Conservation (phyloP, 1,140 invertebrate genomes). For the Heliconius hewitsoni region DNA sequence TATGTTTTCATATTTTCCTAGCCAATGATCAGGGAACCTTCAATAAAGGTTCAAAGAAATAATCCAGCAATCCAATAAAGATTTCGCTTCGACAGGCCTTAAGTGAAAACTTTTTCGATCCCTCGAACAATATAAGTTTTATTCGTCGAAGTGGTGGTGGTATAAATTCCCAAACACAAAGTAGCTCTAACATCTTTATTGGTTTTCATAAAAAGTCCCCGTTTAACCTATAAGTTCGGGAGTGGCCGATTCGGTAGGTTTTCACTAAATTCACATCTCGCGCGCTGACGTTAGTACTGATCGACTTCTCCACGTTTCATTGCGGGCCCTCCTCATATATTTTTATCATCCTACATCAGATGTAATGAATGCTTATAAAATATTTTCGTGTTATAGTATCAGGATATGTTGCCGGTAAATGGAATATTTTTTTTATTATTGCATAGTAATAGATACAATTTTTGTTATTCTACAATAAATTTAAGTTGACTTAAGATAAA, state of each 20-base stretch:
- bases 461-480: too few relatives aligned
- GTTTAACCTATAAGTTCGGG: conserved; percentile 65
- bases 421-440: background rate
- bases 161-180: conserved; percentile 80
- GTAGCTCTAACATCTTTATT: conserved; percentile 79
- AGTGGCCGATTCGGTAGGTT: conserved; percentile 52
- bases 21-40: conserved; percentile 48
- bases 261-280: conserved; percentile 45
- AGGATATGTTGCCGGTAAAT: background rate
- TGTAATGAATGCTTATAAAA: conserved; percentile 18
- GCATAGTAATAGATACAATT: background rate
- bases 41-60: conserved; percentile 64
- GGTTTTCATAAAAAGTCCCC: conserved; percentile 76
- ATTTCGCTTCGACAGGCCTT: conserved; percentile 71
- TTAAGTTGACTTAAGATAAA: background rate
- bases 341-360: conserved; percentile 37
- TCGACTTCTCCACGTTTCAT: conserved; percentile 37
- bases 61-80: conserved; percentile 76
- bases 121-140: conserved; percentile 78
- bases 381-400: background rate
- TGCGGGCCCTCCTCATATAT: conserved; percentile 25
- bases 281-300: conserved; percentile 44
- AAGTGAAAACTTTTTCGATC: conserved; percentile 79
- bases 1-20: conserved; percentile 60
- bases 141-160: conserved; percentile 75